Evolutionary conservation across 2,797 vertebrate genomes (phyloP).

Genomic region (Florisuga fusca): DNA sequence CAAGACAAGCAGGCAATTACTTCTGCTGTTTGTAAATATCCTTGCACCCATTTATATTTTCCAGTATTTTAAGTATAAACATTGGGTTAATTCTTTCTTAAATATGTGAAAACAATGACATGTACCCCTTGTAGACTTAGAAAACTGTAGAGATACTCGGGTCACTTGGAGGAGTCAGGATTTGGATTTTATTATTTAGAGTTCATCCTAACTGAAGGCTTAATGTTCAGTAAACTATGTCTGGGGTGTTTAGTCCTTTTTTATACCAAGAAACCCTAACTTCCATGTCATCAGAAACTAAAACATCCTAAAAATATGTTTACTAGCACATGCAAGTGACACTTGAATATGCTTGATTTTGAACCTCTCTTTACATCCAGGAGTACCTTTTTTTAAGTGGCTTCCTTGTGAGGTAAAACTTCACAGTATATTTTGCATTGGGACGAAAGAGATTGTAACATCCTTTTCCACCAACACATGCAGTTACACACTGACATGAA

Average conservation of each 20-base stretch:
- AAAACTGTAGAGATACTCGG: not conserved
- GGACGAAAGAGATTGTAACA: conserved; percentile 14
- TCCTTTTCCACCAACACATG: not conserved
- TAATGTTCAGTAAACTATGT: not conserved
- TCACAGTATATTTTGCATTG: not conserved
- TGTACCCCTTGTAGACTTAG: not conserved
- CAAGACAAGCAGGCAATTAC: conserved; percentile 9
- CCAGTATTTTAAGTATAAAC: conserved; percentile 45
- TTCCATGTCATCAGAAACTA: not conserved
- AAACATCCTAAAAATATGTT: not conserved
- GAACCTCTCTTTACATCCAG: not conserved
- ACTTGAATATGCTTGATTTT: not conserved
- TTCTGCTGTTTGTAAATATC: conserved; percentile 55
- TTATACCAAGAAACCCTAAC: not conserved
- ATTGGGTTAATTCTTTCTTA: conserved; percentile 35
- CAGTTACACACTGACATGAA: conserved; percentile 22
- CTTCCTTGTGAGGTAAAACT: conserved; percentile 2
- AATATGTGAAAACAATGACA: not conserved
- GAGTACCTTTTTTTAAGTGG: not conserved
- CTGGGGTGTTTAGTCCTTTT: not conserved
- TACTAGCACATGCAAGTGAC: not conserved
- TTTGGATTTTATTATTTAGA: not conserved
- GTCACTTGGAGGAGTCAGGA: not conserved
- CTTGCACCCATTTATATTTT: not conserved
- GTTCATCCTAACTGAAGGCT: not conserved